Conservation (phyloP, 1,140 invertebrate species). For the Papilio machaon region DNA sequence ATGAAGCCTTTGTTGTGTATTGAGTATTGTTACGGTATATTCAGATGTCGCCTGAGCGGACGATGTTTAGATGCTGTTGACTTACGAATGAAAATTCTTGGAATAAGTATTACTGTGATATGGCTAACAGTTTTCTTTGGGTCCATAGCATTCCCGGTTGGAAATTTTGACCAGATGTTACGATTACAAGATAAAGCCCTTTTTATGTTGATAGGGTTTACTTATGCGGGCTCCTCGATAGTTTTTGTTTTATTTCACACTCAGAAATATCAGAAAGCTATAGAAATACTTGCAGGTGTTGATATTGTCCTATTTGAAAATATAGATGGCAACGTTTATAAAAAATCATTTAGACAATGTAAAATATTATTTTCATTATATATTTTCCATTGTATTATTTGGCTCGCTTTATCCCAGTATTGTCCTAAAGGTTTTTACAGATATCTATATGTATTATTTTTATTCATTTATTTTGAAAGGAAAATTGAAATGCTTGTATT, state of each 20-base stretch:
- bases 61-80: conserved; percentile 43
- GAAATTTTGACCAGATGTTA: conserved; percentile 22
- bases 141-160: background rate
- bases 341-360: background rate
- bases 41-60: conserved; percentile 46
- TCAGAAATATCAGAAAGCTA: conserved; percentile 1
- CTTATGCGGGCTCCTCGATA: conserved; percentile 44
- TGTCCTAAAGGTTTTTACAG: background rate
- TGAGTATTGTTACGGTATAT: conserved; percentile 55
- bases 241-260: conserved; percentile 40
- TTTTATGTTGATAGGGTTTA: conserved; percentile 41
- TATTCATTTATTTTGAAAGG: conserved; percentile 46
- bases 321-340: background rate
- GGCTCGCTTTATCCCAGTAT: background rate
- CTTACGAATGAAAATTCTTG: conserved; percentile 49
- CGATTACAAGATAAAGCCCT: conserved; percentile 43
- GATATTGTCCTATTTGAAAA: conserved; percentile 42
- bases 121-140: conserved; percentile 29
- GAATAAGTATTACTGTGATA: conserved; percentile 38
- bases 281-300: conserved; percentile 46
- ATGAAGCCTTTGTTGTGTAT: conserved; percentile 49
- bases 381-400: background rate
- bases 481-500: conserved; percentile 52
- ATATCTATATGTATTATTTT: conserved; percentile 12
- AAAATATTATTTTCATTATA: background rate